Conservation (phyloP, 2,797 vertebrate species). For the Champsocephalus gunnari region DNA sequence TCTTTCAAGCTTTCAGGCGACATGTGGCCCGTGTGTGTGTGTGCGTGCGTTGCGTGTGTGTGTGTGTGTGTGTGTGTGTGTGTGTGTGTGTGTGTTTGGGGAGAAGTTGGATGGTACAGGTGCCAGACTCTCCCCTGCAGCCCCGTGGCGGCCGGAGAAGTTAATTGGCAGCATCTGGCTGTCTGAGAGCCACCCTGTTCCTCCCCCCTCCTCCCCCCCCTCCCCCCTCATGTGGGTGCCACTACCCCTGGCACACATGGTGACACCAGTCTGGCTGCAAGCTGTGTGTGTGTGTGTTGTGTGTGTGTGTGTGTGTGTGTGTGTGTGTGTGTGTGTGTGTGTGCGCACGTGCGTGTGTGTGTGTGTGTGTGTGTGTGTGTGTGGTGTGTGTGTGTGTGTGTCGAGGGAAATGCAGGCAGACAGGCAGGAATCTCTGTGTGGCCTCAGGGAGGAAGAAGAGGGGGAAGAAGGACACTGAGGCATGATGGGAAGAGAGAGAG, state of each 20-base stretch:
- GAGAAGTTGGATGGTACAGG: slow-evolving; percentile 62
- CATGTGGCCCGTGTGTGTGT: slow-evolving; percentile 31
- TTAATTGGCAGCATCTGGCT: slow-evolving; percentile 91
- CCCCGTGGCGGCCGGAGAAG: slow-evolving; percentile 79
- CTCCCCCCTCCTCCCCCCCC: slow-evolving; percentile 39
- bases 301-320: slow-evolving; percentile 20
- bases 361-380: slow-evolving; percentile 30
- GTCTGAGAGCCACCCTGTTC: slow-evolving; percentile 72
- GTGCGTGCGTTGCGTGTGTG: slow-evolving; percentile 16
- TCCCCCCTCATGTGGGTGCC: slow-evolving; percentile 55
- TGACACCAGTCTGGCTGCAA: slow-evolving; percentile 75
- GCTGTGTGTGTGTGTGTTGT: slow-evolving; percentile 66
- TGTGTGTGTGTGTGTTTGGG: slow-evolving; percentile 29
- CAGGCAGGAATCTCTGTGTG: slow-evolving; percentile 80
- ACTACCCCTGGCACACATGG: slow-evolving; percentile 67
- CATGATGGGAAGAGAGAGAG: slow-evolving; percentile 6
- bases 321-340: slow-evolving; percentile 37
- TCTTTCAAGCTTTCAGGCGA: slow-evolving; percentile 40
- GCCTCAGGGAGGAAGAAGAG: slow-evolving; percentile 70
- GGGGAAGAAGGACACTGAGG: slow-evolving; percentile 41
- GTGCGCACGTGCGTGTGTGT: too few species aligned
- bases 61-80: slow-evolving; percentile 19
- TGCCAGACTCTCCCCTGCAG: slow-evolving; percentile 74
- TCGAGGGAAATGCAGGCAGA: slow-evolving; percentile 84
- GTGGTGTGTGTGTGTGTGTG: slow-evolving; percentile 65